Conservation (phyloP, 1,140 invertebrate species). For the Rhyacophila brunnea region DNA sequence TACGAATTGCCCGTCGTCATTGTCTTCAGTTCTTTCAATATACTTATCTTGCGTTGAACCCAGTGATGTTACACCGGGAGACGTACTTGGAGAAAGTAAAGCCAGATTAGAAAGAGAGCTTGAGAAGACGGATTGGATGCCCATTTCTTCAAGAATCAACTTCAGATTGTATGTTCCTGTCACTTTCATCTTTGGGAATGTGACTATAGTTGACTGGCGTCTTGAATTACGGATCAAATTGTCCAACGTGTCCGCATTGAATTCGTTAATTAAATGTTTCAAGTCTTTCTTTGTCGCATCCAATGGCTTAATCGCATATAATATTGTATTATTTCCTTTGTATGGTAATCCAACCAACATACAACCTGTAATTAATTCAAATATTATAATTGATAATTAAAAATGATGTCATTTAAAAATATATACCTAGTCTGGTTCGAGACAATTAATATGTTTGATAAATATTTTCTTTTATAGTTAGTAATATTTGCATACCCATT, state of each 20-base stretch:
- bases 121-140: constrained; percentile 60
- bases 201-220: constrained; percentile 49
- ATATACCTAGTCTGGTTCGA: too few species aligned
- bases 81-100: constrained; percentile 45
- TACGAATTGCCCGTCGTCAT: constrained; percentile 34
- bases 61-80: not conserved
- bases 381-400: too few species aligned
- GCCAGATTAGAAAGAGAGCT: constrained; percentile 57
- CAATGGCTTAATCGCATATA: constrained; percentile 67
- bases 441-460: too few species aligned
- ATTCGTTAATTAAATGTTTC: constrained; percentile 46
- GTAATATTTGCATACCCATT: too few species aligned
- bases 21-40: not conserved
- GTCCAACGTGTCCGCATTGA: constrained; percentile 53
- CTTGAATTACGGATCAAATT: constrained; percentile 47
- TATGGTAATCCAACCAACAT: constrained; percentile 69
- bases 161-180: constrained; percentile 55
- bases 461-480: too few species aligned
- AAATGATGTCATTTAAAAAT: too few species aligned
- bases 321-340: constrained; percentile 57
- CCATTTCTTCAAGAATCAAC: constrained; percentile 53
- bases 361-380: constrained; percentile 47
- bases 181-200: constrained; percentile 65
- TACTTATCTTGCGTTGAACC: not conserved
- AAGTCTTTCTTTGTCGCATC: constrained; percentile 47